These are phyloP conservation scores for Hyperopisus bebe DNA, from an alignment of 2,113 vertebrate genomes.

Conservation along the genomic window DNA sequence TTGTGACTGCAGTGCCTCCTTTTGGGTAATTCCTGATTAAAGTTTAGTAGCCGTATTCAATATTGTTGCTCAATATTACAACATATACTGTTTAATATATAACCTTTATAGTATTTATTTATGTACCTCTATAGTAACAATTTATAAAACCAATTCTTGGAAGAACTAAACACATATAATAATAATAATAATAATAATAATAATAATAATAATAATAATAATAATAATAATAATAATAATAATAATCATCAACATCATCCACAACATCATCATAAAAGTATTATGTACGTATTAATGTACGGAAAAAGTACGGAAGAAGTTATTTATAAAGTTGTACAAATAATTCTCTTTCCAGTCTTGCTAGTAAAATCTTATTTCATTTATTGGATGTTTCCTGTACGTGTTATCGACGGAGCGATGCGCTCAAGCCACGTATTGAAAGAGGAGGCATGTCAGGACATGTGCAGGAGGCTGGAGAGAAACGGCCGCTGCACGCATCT, in stretches of 20 bases:
- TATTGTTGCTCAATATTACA: background rate
- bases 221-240: background rate
- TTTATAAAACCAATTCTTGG: background rate
- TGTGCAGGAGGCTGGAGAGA: background rate
- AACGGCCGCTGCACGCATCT: background rate
- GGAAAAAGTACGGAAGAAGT: too few relatives aligned
- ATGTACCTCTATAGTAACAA: background rate
- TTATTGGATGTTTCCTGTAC: background rate
- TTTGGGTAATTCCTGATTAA: background rate
- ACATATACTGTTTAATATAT: background rate
- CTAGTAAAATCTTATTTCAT: background rate
- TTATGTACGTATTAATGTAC: too few relatives aligned
- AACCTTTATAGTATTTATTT: background rate
- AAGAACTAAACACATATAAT: background rate
- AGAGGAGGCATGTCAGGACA: background rate
- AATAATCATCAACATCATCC: background rate
- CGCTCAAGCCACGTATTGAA: background rate
- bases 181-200: background rate
- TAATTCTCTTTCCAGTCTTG: background rate
- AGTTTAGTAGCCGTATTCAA: background rate
- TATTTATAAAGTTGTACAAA: too few relatives aligned
- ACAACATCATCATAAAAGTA: background rate
- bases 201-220: background rate
- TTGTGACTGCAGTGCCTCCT: background rate
- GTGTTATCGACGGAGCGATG: background rate